Evolutionary conservation across 2,888 invertebrate genomes (phyloP).

Genomic region (Ethmia dodecea): DNA sequence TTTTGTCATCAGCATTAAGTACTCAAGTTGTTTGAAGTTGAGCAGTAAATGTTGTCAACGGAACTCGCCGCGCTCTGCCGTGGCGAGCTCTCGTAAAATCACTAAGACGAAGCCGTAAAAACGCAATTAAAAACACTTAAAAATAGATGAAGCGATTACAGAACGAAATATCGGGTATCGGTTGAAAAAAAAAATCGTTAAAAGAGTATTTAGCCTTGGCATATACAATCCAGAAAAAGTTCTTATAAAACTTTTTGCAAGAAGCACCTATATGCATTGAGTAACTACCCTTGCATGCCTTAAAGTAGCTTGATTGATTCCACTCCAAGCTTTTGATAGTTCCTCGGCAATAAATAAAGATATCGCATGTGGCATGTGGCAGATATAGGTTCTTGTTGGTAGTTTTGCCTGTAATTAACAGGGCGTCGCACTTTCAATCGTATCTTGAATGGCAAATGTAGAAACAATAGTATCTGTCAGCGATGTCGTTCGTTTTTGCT

Average conservation of each 20-base stretch:
- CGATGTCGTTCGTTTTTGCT: neutral
- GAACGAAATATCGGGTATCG: constrained; percentile 29
- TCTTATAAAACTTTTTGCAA: constrained; percentile 15
- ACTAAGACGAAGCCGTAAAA: constrained; percentile 39
- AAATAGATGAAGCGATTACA: constrained; percentile 57
- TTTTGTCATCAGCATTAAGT: too few relatives aligned
- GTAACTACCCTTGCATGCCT: constrained; percentile 28
- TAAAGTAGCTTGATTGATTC: constrained; percentile 38
- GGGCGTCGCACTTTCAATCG: constrained; percentile 13
- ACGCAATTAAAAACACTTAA: constrained; percentile 57
- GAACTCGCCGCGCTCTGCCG: constrained; percentile 22
- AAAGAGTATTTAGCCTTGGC: constrained; percentile 28
- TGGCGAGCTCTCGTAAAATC: constrained; percentile 32
- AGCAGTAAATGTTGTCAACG: constrained; percentile 30
- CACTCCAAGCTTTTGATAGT: constrained; percentile 33
- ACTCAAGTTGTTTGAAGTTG: too few relatives aligned
- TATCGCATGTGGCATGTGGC: constrained; percentile 16
- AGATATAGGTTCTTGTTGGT: constrained; percentile 8
- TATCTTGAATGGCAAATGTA: constrained; percentile 15
- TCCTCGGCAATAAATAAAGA: constrained; percentile 32
- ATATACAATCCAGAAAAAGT: constrained; percentile 24
- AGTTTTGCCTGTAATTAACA: constrained; percentile 15
- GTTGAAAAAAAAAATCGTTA: constrained; percentile 26
- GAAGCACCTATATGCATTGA: constrained; percentile 11
- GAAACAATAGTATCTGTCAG: constrained; percentile 2